These are phyloP conservation scores for Anoplopoma fimbria DNA, from an alignment of 2,113 vertebrate species.

Conservation along the genomic window DNA sequence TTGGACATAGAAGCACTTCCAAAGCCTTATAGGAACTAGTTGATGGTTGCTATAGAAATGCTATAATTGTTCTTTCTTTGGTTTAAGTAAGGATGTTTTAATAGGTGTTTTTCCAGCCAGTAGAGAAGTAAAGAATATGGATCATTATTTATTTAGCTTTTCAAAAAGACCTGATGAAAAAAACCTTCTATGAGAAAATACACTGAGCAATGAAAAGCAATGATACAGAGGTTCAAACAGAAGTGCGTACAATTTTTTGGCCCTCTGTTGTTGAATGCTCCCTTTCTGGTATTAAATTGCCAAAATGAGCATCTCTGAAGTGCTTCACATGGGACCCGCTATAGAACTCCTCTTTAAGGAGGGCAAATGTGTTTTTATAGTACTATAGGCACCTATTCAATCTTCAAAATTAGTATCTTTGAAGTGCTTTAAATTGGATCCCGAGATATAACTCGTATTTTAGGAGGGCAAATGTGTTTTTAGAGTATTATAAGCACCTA, in stretches of 20 bases:
- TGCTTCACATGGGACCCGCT: background rate
- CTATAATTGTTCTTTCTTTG: background rate
- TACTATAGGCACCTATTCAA: slow-evolving; percentile 13
- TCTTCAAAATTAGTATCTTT: too few species aligned
- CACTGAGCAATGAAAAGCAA: background rate
- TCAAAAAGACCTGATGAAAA: too few species aligned
- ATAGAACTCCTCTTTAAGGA: background rate
- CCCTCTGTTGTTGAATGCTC: background rate
- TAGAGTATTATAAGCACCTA: slow-evolving; percentile 5
- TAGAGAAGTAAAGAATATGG: too few species aligned
- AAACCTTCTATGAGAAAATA: slow-evolving; percentile 6
- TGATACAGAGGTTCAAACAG: background rate
- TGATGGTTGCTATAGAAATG: background rate
- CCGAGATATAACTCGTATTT: background rate
- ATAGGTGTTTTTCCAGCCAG: background rate
- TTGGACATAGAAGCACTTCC: background rate
- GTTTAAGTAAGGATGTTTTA: background rate
- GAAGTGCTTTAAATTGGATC: background rate
- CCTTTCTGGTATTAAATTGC: background rate
- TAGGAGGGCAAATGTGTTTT: background rate
- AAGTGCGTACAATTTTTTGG: background rate
- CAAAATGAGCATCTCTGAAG: background rate
- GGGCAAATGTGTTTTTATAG: background rate
- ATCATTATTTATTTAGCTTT: too few species aligned
- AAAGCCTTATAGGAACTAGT: background rate